Evolutionary conservation across 1,140 invertebrate genomes (phyloP).

Genomic region (Leguminivora glycinivorella): DNA sequence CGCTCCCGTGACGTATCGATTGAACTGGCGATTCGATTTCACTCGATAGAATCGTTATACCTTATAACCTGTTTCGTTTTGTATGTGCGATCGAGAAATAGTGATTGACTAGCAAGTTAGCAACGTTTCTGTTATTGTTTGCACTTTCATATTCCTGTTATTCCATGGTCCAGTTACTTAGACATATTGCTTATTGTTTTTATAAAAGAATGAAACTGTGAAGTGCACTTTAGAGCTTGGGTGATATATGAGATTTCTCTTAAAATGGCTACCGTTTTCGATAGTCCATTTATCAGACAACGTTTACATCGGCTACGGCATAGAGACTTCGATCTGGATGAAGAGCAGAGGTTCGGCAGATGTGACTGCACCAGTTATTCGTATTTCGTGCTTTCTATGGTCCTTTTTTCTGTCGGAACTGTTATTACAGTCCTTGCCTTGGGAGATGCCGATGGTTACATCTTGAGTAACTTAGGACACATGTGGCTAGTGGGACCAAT

Average conservation of each 20-base stretch:
- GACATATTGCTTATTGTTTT: neutral
- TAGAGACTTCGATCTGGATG: conserved; percentile 80
- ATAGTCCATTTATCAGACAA: conserved; percentile 81
- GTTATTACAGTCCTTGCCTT: conserved; percentile 83
- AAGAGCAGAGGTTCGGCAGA: conserved; percentile 80
- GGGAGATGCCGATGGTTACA: conserved; percentile 80
- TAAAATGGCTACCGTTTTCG: conserved; percentile 82
- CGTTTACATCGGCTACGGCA: conserved; percentile 80
- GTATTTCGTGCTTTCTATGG: conserved; percentile 82
- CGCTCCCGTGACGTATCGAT: neutral
- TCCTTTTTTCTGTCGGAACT: conserved; percentile 82
- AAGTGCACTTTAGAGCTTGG: conserved; percentile 19
- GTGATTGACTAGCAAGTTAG: conserved; percentile 25
- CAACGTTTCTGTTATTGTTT: conserved; percentile 33
- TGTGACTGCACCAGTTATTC: conserved; percentile 85
- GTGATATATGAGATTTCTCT: conserved; percentile 36
- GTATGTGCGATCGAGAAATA: conserved; percentile 1
- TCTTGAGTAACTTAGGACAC: conserved; percentile 82
- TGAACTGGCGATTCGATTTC: neutral
- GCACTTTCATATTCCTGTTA: conserved; percentile 33
- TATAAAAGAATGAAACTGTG: conserved; percentile 33
- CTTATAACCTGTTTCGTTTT: conserved; percentile 6
- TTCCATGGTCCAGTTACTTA: conserved; percentile 13
- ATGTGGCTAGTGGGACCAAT: conserved; percentile 86
- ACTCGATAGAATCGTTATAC: neutral